Evolutionary conservation across 2,888 invertebrate species (phyloP).

Genomic region (Acronicta aceris): DNA sequence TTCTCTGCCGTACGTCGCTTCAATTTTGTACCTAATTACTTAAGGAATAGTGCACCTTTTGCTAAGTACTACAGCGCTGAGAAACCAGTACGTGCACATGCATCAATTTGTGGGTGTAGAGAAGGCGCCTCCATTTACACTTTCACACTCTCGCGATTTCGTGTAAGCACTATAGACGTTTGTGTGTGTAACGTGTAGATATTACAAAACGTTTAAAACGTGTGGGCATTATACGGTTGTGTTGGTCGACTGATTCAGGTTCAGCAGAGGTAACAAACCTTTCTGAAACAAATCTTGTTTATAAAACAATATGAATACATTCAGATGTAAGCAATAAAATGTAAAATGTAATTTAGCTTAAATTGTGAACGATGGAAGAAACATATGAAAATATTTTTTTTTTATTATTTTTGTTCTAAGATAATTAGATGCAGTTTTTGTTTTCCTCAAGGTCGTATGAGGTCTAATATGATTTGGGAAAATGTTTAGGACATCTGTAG

Average conservation of each 20-base stretch:
- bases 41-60: conserved; percentile 17
- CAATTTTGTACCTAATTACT: conserved; percentile 1
- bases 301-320: conserved; percentile 10
- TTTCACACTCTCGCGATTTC: conserved; percentile 65
- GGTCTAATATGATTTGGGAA: conserved; percentile 43
- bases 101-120: conserved; percentile 58
- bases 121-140: conserved; percentile 69
- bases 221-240: conserved; percentile 66
- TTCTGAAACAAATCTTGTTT: conserved; percentile 60
- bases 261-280: conserved; percentile 70
- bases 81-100: conserved; percentile 26
- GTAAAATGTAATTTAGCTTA: background rate
- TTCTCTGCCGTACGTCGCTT: background rate
- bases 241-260: conserved; percentile 70
- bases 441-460: conserved; percentile 8
- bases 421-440: background rate
- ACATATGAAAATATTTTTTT: background rate
- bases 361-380: background rate
- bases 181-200: conserved; percentile 64
- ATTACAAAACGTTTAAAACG: conserved; percentile 67
- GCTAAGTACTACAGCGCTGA: conserved; percentile 12
- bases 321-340: background rate
- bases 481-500: conserved; percentile 70
- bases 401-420: background rate
- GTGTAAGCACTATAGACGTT: conserved; percentile 50